Conservation (phyloP, 2,113 vertebrate genomes). For the Anguilla rostrata region DNA sequence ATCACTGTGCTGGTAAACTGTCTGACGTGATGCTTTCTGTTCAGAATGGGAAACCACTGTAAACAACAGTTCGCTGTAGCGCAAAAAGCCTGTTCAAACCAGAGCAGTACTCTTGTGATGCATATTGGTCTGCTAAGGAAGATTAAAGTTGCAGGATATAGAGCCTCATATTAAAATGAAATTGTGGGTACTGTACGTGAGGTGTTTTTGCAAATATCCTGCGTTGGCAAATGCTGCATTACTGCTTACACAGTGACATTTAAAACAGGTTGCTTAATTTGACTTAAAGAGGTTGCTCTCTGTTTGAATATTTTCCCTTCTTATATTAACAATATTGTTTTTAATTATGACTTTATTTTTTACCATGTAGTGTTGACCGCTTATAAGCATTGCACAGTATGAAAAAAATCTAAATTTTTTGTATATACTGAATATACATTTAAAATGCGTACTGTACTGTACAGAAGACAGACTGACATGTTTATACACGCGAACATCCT, state of each 20-base stretch:
- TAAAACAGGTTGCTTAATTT: background rate
- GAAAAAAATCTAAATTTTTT: background rate
- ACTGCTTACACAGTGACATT: background rate
- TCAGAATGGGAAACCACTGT: background rate
- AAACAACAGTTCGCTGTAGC: background rate
- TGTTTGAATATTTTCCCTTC: no score
- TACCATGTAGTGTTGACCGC: no score
- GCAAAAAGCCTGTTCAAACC: background rate
- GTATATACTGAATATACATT: background rate
- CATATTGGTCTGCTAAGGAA: conserved; percentile 18
- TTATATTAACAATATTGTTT: no score
- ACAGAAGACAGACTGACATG: background rate
- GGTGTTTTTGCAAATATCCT: background rate
- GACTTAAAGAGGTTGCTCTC: background rate
- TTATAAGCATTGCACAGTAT: background rate
- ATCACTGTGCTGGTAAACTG: background rate
- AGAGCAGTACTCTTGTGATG: conserved; percentile 10
- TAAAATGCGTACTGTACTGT: background rate
- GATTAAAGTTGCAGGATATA: background rate
- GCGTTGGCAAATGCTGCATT: background rate
- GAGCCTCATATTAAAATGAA: background rate
- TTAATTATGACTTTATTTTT: no score
- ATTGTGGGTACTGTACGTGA: background rate
- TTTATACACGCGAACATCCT: background rate
- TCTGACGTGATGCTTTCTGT: background rate